Evolutionary conservation across 30 jellyfish, hydroid and myxozoan species (phyloP).

Genomic region (Rhopilema esculentum): DNA sequence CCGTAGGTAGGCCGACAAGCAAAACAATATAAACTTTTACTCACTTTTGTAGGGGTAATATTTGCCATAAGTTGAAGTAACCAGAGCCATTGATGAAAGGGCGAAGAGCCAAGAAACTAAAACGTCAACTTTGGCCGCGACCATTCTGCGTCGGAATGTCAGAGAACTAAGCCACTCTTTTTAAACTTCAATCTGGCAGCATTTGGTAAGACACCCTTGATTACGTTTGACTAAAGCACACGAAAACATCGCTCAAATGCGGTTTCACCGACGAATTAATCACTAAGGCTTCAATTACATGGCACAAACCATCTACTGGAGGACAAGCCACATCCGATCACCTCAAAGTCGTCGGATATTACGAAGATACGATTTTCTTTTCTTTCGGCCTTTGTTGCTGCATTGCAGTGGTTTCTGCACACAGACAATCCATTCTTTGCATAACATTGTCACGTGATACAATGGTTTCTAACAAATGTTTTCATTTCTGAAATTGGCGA

Average conservation of each 20-base stretch:
- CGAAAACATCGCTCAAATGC: constrained; percentile 47
- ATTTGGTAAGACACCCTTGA: constrained; percentile 52
- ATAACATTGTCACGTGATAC: constrained; percentile 45
- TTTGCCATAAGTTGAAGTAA: background rate
- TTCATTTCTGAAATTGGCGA: constrained; percentile 8
- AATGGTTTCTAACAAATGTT: constrained; percentile 7
- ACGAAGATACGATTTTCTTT: background rate
- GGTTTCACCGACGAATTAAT: constrained; percentile 53
- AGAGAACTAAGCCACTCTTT: background rate
- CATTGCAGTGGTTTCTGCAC: background rate
- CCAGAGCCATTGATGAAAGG: background rate
- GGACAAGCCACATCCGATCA: constrained; percentile 42
- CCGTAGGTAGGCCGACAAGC: constrained; percentile 14
- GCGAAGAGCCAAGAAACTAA: background rate
- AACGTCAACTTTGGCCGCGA: background rate
- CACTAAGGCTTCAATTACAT: constrained; percentile 53
- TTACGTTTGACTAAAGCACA: constrained; percentile 14
- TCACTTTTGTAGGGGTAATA: constrained; percentile 51
- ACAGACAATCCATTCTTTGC: constrained; percentile 43
- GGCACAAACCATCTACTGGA: constrained; percentile 16
- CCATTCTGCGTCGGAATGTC: background rate
- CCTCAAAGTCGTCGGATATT: background rate
- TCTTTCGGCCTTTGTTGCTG: background rate
- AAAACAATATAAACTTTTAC: background rate
- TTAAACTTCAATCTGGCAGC: background rate